Base-by-base conservation (phyloP, 2,888 invertebrate genomes). In the Epinotia nisella region DNA sequence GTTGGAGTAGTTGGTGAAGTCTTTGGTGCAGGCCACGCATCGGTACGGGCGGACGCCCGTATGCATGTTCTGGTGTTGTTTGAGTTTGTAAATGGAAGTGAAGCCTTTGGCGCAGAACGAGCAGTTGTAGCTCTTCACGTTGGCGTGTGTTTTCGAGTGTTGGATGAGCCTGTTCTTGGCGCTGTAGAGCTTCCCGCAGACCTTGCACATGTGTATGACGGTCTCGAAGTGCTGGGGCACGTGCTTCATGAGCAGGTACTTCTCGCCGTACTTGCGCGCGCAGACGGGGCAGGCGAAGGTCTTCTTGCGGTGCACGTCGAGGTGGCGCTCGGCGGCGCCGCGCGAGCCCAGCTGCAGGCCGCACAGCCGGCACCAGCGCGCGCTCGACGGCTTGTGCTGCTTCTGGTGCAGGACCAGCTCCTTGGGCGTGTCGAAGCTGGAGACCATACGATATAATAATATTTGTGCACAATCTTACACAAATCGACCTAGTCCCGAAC, bases 41-140 rank as follows among this genome's bases (percentile, higher is more conserved):
- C 90, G 90, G 85, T 92, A 94, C 0, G 95, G 95, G 58, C 92
- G 89, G 61, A 87, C 87, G 2, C 94, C 95, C 0, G 94, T 94
- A 80, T 95, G 95, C 13, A 94, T 90, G 79, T 95, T 95, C 71
- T 94, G 84, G 79, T 95, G 95, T 82, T 95, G 94, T 80, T 91
- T 80, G 7, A 94, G 76, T 9, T 85, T 82, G 39, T 76, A 70
- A 0, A 79, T 77, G 29, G 83, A 88, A 0, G 80, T 58, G 79
- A 93, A 93, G 0, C 84, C 82, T 73, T 95, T 95, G 77, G 90
- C 86, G 85, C 95, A 95, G 77, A 88, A 88, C 11, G 87, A 87
- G 86, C 95, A 95, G 41, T 83, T 83, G 81, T 93, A 90, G 0
- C 87, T 90, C 75, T 94, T 93, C 24, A 89, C 89, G 3, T 93